phyloP scores from a whole-genome alignment of 2,888 invertebrate species.

The Drosophila fulvimacula region DNA sequence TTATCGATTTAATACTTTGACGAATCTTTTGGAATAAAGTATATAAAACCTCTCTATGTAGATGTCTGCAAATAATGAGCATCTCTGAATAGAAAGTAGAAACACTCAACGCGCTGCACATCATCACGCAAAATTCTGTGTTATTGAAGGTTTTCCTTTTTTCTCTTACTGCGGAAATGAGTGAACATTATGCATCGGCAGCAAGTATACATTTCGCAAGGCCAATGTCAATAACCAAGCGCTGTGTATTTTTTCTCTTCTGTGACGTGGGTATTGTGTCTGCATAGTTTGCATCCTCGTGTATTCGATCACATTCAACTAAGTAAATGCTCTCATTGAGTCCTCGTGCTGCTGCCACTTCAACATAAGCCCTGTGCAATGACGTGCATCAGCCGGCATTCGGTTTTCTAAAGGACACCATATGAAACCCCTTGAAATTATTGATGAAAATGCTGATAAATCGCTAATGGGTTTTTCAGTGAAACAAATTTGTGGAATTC shows the following conservation, averaged over 20 bases:
- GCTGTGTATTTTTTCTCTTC: not conserved
- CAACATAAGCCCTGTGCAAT: conserved; percentile 3
- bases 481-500: not conserved
- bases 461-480: conserved; percentile 20
- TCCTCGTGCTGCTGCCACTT: conserved; percentile 9
- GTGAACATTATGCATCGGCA: conserved; percentile 44
- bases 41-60: no score
- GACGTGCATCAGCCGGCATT: not conserved
- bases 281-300: conserved; percentile 15
- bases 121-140: conserved; percentile 1
- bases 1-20: no score
- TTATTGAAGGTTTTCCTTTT: not conserved
- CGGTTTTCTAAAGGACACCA: not conserved
- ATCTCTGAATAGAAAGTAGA: not conserved
- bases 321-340: conserved; percentile 13
- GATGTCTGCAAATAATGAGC: no score
- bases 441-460: conserved; percentile 17
- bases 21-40: no score
- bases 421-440: not conserved
- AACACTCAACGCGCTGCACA: conserved; percentile 1
- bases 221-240: conserved; percentile 33
- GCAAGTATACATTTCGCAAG: conserved; percentile 13
- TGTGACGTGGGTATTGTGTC: conserved; percentile 14
- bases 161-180: conserved; percentile 16
- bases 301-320: conserved; percentile 12